These are phyloP conservation scores for Himalopsyche japonica DNA, from an alignment of 2,888 invertebrate genomes.

Conservation along the genomic window DNA sequence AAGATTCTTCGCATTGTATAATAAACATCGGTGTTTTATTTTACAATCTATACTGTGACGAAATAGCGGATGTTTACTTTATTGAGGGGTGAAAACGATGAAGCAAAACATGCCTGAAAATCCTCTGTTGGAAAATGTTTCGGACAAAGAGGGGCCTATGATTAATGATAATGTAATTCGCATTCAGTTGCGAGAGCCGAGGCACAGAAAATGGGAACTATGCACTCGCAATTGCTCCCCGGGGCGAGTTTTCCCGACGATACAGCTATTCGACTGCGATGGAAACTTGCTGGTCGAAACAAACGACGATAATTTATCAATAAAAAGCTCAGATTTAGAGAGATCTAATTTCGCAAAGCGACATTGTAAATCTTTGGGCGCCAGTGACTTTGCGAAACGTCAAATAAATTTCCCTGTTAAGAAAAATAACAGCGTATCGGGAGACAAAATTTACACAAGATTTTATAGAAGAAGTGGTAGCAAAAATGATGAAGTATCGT, in stretches of 20 bases:
- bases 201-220: constrained; percentile 66
- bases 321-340: constrained; percentile 52
- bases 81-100: constrained; percentile 4
- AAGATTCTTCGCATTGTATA: neutral
- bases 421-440: constrained; percentile 56
- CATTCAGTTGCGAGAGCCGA: constrained; percentile 65
- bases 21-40: neutral
- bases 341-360: constrained; percentile 47
- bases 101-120: constrained; percentile 35
- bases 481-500: constrained; percentile 17
- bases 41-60: neutral
- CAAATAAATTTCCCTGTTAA: constrained; percentile 47
- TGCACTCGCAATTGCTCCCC: constrained; percentile 66
- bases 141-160: constrained; percentile 54
- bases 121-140: neutral
- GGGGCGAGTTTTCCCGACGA: constrained; percentile 61
- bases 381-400: constrained; percentile 35
- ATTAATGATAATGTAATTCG: constrained; percentile 63
- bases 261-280: constrained; percentile 67
- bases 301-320: constrained; percentile 60
- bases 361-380: constrained; percentile 44
- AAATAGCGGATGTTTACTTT: neutral
- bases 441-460: constrained; percentile 54
- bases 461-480: constrained; percentile 46
- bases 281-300: constrained; percentile 65